Percentiles rank a stretch among this genome's conserved stretches.
These are phyloP conservation scores for Lathamus discolor DNA, from an alignment of 2,113 vertebrate species.

Conservation along the genomic window DNA sequence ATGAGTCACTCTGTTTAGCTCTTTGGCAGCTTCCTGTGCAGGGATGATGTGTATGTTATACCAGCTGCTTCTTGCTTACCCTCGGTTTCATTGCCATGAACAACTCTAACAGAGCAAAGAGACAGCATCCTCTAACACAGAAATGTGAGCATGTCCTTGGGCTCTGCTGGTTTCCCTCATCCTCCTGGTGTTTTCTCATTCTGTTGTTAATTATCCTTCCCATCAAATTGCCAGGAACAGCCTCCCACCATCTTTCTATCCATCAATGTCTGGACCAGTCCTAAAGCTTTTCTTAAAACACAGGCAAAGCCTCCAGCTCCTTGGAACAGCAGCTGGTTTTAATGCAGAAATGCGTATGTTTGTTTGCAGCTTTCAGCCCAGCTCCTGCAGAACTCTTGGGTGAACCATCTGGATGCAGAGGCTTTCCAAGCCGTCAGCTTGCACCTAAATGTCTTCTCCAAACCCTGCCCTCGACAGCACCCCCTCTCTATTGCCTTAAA, in stretches of 20 bases:
- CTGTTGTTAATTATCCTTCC: constrained; percentile 22
- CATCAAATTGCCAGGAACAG: neutral
- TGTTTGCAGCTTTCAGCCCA: constrained; percentile 17
- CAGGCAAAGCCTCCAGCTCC: neutral
- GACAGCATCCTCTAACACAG: neutral
- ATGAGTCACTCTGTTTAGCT: neutral
- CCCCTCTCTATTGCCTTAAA: neutral
- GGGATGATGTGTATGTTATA: neutral
- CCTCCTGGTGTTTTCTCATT: neutral
- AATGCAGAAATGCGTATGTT: neutral
- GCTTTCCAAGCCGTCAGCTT: neutral
- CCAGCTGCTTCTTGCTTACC: neutral
- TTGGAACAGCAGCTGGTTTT: neutral
- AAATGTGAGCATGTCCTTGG: neutral
- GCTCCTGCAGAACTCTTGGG: neutral
- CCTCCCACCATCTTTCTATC: neutral
- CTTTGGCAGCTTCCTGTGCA: neutral
- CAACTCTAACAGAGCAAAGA: neutral
- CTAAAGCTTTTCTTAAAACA: neutral
- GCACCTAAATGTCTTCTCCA: neutral
- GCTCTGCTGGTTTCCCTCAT: neutral
- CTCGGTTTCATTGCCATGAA: neutral
- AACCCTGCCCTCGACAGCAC: neutral
- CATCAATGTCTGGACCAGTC: neutral
- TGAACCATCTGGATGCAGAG: neutral